Percentiles rank a stretch among this genome's conserved stretches.
Evolutionary conservation across 2,888 invertebrate genomes (phyloP).

Genomic region (Petrolisthes manimaculis): DNA sequence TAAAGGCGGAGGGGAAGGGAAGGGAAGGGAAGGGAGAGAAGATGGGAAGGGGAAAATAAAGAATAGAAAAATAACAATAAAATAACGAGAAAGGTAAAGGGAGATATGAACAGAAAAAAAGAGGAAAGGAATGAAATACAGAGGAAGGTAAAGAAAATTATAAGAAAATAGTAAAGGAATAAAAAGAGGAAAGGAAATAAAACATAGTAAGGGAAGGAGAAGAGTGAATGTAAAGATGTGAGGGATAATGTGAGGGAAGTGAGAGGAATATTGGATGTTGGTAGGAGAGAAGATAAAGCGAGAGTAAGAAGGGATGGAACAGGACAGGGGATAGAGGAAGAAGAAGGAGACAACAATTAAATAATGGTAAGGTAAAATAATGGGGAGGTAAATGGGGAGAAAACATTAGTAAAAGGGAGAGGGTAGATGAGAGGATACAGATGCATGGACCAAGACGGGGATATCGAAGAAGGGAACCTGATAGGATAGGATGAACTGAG

Average conservation of each 20-base stretch:
- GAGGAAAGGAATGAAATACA: not conserved
- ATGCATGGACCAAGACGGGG: too few species aligned
- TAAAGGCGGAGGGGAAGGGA: not conserved
- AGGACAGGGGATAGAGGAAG: constrained; percentile 1
- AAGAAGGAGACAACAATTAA: too few species aligned
- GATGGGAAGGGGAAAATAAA: not conserved
- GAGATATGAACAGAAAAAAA: not conserved
- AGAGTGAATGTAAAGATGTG: not conserved
- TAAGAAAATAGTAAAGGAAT: not conserved
- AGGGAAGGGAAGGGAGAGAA: not conserved
- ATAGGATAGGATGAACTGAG: too few species aligned
- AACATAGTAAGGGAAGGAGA: not conserved
- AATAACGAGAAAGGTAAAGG: not conserved
- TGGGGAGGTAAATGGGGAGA: too few species aligned
- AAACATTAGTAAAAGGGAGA: too few species aligned
- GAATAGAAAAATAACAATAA: too few species aligned
- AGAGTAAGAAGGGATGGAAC: constrained; percentile 13
- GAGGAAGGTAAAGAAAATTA: not conserved
- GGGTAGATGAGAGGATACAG: too few species aligned
- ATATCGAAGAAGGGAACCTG: too few species aligned
- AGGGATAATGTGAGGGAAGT: not conserved
- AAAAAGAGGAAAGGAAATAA: not conserved
- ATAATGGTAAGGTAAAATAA: too few species aligned
- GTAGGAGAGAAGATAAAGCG: constrained; percentile 12
- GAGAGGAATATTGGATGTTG: not conserved